These are phyloP conservation scores for Pteronotus mesoamericanus DNA, from an alignment of 2,797 vertebrate species.

Conservation along the genomic window DNA sequence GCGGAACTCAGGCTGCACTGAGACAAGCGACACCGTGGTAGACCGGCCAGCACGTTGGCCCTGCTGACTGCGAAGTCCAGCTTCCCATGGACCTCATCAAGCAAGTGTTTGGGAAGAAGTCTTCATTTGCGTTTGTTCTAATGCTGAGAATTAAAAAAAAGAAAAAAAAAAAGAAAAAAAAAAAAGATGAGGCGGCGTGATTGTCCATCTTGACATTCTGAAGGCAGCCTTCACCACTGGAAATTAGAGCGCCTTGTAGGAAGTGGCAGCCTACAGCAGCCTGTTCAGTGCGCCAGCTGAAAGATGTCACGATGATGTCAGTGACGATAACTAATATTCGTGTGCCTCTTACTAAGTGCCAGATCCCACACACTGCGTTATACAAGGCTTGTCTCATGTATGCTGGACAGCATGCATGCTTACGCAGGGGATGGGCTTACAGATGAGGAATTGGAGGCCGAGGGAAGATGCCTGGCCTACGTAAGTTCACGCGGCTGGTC, in stretches of 20 bases:
- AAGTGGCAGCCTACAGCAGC: background rate
- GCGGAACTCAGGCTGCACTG: conserved; percentile 41
- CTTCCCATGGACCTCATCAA: background rate
- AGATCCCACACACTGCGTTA: background rate
- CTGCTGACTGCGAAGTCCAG: conserved; percentile 6
- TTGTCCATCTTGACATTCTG: background rate
- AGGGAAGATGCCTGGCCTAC: background rate
- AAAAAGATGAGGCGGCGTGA: background rate
- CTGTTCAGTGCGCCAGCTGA: background rate
- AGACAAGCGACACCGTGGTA: conserved; percentile 3
- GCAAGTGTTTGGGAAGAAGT: background rate
- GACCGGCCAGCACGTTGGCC: background rate
- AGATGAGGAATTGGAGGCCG: background rate
- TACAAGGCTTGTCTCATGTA: background rate
- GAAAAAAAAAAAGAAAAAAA: too few relatives aligned
- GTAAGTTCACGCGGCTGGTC: background rate
- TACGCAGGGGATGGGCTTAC: background rate
- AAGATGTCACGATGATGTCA: background rate
- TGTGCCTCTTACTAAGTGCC: background rate
- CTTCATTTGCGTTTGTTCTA: background rate
- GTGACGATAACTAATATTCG: background rate
- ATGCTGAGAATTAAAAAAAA: background rate
- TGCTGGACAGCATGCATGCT: background rate
- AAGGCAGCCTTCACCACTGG: background rate
- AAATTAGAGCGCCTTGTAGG: background rate